Base-by-base conservation (phyloP, 2,113 vertebrate genomes). In the Dicrurus megarhynchus region DNA sequence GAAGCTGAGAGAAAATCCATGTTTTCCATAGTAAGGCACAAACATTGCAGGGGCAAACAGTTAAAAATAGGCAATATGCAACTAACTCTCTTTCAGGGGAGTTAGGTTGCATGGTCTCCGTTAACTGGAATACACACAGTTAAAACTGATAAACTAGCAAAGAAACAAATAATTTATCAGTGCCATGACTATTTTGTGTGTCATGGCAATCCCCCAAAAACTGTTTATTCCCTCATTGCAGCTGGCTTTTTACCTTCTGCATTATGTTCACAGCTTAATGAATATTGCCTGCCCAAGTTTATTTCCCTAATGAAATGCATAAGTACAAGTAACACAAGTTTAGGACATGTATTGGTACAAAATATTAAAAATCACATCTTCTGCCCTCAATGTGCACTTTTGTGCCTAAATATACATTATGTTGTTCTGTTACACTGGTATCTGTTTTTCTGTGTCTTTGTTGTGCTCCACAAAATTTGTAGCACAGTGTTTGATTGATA, bases 141-240 rank as follows among this genome's bases (percentile, higher is more conserved):
- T 73, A 65, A 88, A 83, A 60, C 8, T 13, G 47, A 47, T 23
- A 56, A 79, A 59, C 27, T 49, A 41, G 12, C 27, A 42, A 68
- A 61, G 21, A 37, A 76, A 59, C 44, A 49, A 57, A 57, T 32
- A 75, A 67, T 68, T 46, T 3, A 41, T 68, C 32, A 44, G 20
- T 27, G 7, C 13, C 11, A 9, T 26, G n/a, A 60, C 13, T 83
- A 47, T 42, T 63, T 57, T 71, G 5, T 89, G 41, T 87, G n/a
- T 82, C 77, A 50, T 1, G 1, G 7, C 23, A 85, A 18, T 35
- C 28, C 3, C 2, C 26, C 18, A 1, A 0, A 16, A 53, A 42
- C 12, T 1, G 3, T 53, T 82, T 80, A 64, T 89, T 77, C 30
- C 26, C 14, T 70, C 16, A 9, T n/a, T 26, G 13, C 46, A 86